Percentiles rank a stretch among this genome's conserved stretches.
Conservation (phyloP, 2,888 invertebrate species). For the Gonocerus acuteangulatus region DNA sequence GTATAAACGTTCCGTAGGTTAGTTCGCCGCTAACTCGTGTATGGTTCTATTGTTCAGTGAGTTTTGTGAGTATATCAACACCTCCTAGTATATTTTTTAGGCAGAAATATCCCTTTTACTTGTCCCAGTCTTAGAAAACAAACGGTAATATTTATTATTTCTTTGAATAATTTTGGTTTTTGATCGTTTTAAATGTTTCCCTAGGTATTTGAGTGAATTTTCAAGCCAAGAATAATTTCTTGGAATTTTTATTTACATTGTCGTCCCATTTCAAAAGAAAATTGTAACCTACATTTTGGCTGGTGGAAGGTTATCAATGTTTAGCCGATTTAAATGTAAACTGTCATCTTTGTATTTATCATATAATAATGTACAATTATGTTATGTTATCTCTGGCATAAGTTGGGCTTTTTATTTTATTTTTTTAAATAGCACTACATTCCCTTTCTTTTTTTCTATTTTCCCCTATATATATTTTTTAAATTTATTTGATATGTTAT, state of each 20-base stretch:
- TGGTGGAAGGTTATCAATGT: slow-evolving; percentile 22
- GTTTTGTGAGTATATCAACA: slow-evolving; percentile 20
- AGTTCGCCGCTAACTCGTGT: slow-evolving; percentile 3
- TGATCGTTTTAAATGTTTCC: neutral
- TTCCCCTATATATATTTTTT: too few relatives aligned
- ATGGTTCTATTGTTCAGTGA: slow-evolving; percentile 12
- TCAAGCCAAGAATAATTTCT: neutral
- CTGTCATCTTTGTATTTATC: neutral
- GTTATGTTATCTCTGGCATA: too few relatives aligned
- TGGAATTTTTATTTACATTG: slow-evolving; percentile 13
- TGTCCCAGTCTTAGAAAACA: neutral
- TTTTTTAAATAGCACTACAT: too few relatives aligned
- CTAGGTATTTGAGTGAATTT: neutral
- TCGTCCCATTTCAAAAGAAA: slow-evolving; percentile 11
- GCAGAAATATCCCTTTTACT: neutral
- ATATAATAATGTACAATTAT: neutral
- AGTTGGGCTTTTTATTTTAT: too few relatives aligned
- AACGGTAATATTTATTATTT: neutral
- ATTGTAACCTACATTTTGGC: slow-evolving; percentile 19
- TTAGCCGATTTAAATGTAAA: slow-evolving; percentile 13
- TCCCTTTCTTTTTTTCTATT: too few relatives aligned
- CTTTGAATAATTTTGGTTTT: neutral
- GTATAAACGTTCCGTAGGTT: slow-evolving; percentile 17
- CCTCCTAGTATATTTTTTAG: slow-evolving; percentile 5
- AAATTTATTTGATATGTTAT: too few relatives aligned